These are phyloP conservation scores for Nannoperca obscura DNA, from an alignment of 2,797 vertebrate genomes.

Conservation along the genomic window DNA sequence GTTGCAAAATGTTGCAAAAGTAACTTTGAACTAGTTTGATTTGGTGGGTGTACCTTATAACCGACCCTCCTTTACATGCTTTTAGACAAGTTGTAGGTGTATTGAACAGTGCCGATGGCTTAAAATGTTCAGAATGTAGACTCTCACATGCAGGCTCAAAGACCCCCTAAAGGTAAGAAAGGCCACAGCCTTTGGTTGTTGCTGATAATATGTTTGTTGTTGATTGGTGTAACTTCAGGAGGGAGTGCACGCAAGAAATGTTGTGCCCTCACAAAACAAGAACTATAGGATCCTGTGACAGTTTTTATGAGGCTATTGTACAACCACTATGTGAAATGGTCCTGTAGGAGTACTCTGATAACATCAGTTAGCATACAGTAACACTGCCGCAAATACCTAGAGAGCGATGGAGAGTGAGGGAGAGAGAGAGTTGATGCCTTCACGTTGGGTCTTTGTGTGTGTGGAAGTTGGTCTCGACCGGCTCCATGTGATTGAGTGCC, in stretches of 20 bases:
- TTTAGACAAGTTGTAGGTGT: background rate
- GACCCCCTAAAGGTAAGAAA: background rate
- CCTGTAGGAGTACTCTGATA: slow-evolving; percentile 10
- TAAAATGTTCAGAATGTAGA: background rate
- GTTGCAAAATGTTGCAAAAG: too few species aligned
- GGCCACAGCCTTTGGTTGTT: background rate
- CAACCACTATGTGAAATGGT: slow-evolving; percentile 2
- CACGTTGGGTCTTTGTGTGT: too few species aligned
- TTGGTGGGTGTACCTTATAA: background rate
- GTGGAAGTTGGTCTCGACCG: too few species aligned
- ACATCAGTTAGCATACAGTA: background rate
- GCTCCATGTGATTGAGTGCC: too few species aligned
- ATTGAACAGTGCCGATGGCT: background rate
- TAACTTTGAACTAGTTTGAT: background rate
- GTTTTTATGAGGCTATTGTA: slow-evolving; percentile 19
- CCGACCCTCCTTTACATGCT: background rate
- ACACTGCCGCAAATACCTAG: slow-evolving; percentile 25
- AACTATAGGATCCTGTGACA: background rate
- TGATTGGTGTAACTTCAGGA: too few species aligned
- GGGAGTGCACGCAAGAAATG: background rate
- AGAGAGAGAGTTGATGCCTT: slow-evolving; percentile 23
- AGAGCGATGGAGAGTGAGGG: background rate
- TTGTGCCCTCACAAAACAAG: slow-evolving; percentile 5
- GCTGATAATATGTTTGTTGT: background rate
- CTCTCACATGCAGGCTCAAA: background rate